A percentile compares a stretch with the other conserved stretches of the same genome.
Evolutionary conservation across 2,113 vertebrate species (phyloP).

Genomic region (Trochalopteron elliotii): DNA sequence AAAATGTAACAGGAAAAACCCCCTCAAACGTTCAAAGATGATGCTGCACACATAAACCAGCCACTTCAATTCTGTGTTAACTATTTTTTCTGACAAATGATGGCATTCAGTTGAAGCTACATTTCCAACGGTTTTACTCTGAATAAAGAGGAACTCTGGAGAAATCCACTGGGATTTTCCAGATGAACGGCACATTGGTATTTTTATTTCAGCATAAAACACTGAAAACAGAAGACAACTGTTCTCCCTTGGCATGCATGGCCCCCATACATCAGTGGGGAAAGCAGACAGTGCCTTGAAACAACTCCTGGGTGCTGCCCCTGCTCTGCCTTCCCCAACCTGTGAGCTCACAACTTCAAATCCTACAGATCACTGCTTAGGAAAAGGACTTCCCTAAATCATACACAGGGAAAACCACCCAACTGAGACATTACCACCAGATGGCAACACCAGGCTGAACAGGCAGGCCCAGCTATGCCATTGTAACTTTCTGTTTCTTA

Average conservation of each 20-base stretch:
- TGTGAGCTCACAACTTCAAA: not conserved
- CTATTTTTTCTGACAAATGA: not conserved
- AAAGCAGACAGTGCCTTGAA: not conserved
- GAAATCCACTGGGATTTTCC: not conserved
- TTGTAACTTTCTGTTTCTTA: not conserved
- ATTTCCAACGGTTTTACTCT: not conserved
- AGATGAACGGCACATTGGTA: not conserved
- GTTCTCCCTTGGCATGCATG: not conserved
- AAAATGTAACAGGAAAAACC: not conserved
- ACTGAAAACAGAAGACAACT: not conserved
- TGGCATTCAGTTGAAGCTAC: not conserved
- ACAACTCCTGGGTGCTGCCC: not conserved
- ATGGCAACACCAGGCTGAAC: constrained; percentile 18
- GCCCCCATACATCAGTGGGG: not conserved
- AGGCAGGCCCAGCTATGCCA: not conserved
- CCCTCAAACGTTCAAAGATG: not conserved
- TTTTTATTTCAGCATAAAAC: not conserved
- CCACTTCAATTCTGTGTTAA: not conserved
- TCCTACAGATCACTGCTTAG: not conserved
- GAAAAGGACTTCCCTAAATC: not conserved
- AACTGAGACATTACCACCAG: not conserved
- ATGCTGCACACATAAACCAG: not conserved
- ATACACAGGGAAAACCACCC: not conserved
- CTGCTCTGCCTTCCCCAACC: not conserved
- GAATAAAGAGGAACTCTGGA: not conserved